Evolutionary conservation across 2,888 invertebrate species (phyloP), one percentile per base, ranked within the genome.

Genomic region (Asteroscopus sphinx): DNA sequence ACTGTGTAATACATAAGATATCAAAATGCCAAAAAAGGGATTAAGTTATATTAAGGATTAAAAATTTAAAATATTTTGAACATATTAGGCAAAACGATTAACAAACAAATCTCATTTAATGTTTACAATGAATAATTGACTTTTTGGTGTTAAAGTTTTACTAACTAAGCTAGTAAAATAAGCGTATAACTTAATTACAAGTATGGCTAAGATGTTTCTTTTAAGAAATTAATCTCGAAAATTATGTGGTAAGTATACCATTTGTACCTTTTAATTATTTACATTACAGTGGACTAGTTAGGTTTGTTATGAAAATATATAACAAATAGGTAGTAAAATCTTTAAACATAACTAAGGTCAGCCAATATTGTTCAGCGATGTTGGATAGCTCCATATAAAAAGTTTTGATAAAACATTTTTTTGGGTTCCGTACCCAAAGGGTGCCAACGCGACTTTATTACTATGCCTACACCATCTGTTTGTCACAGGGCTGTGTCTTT

Each of bases 71-170:
- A 21, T 4, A 21, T 17, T 15, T 15, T 8, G 41, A n/a, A n/a
- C n/a, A 48, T 25, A 28, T 44, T 39, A 35, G 15, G 8, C 3
- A 36, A 41, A 42, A 46, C 0, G 8, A 17, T 37, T 40, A 57
- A 47, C 8, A 52, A 51, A 49, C 7, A 3, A 65, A 59, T 40
- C 25, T 66, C 48, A 58, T 63, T n/a, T n/a, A n/a, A n/a, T n/a
- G n/a, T n/a, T 63, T 54, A 45, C n/a, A 67, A 56, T 63, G 17
- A 55, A 37, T 68, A 76, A 73, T 73, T 73, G 61, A 76, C 76
- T 59, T 67, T 74, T 73, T 76, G 64, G 64, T 61, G 61, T 56
- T 41, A 35, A 33, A 4, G 37, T 41, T 63, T 59, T 52, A 53
- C 39, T 37, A 40, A 39, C 37, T 56, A 73, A 28, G 36, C 25